Base-by-base conservation (phyloP, 2,888 invertebrate genomes). In the Congeria kusceri region DNA sequence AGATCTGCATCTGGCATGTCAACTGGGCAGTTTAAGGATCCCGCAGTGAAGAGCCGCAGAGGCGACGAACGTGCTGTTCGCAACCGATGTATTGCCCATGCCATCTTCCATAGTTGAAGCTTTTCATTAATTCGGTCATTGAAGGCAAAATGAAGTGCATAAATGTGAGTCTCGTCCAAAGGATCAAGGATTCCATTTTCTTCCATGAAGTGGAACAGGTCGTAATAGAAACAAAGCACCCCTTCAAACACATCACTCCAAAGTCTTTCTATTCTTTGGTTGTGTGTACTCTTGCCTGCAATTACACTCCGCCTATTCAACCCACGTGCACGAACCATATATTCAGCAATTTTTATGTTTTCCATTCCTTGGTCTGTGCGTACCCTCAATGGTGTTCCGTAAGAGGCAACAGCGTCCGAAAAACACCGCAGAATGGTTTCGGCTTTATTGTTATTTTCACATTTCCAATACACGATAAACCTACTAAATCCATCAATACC, bases 401-500 rank as follows among this genome's bases (percentile, higher is more conserved):
- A 79, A 4, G 47, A 20, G 18, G 49, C 28, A 46, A 64, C 59
- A 27, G 61, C 78, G 13, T 27, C 13, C 18, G 13, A 7, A 32
- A 82, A 77, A 58, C 64, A 76, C 13, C 57, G n/a, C 18, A 76
- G 59, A 23, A 79, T 25, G 3, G 82, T 76, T 11, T 69, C 66
- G 13, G 82, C 79, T 67, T 61, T 76, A 61, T 83, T 79, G 47
- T 79, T 76, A 64, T 72, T 32, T 28, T 27, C 9, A 44, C 79
- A 83, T 27, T 70, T 20, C 4, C 79, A 56, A 63, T 59, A 79
- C 18, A 47, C 46, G 13, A 79, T 56, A 23, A 79, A 61, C 20
- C 82, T 59, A 47, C 82, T 79, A 53, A 79, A 79, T 5, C 82
- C 82, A 68, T 79, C 82, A 29, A 79, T 79, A 3, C 79, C 76